Base-by-base conservation (phyloP, 2,113 vertebrate genomes). In the Anarrhichthys ocellatus region DNA sequence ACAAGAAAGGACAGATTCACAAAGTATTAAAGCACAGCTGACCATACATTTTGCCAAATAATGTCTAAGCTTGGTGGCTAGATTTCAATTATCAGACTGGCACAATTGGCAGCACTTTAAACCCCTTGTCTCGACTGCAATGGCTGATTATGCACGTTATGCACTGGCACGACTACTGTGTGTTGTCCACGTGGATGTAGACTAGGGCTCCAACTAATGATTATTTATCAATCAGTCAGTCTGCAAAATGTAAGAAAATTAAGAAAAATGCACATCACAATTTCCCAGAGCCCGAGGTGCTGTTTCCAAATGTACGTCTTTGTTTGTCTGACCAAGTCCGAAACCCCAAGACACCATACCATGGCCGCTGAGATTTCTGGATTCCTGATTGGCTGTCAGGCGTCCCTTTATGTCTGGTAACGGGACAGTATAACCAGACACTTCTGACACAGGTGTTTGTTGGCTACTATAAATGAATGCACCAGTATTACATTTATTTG, bases 1-100 rank as follows among this genome's bases (percentile, higher is more conserved):
- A 91, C 88, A 79, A 87, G 80, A 82, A 87, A 87, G 71, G 87
- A 93, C 92, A 85, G 80, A 87, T 76, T 86, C 85, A 92, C 82
- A 70, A 81, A 80, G 64, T 74, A 86, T 86, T 86, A 82, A 83
- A 87, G 89, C 84, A 89, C 80, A 86, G 85, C 86, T 88, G 86
- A 93, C 68, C 72, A 76, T 73, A 92, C 75, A 90, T 78, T 87
- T 89, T 83, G 82, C 89, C 84, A 92, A 89, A 88, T 69, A 70
- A 84, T 78, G 82, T 82, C 81, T 76, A 89, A 91, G 89, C 92
- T 90, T 90, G 88, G 90, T 91, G 92, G 92, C 82, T 85, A 68
- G 81, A 81, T 89, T 88, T 89, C 83, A 81, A 56, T 88, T 44
- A 82, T 91, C 85, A 87, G 87, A 91, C 89, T 88, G 90, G 91